phyloP scores from a whole-genome alignment of 2,113 vertebrate genomes.

The Acrocephalus arundinaceus region DNA sequence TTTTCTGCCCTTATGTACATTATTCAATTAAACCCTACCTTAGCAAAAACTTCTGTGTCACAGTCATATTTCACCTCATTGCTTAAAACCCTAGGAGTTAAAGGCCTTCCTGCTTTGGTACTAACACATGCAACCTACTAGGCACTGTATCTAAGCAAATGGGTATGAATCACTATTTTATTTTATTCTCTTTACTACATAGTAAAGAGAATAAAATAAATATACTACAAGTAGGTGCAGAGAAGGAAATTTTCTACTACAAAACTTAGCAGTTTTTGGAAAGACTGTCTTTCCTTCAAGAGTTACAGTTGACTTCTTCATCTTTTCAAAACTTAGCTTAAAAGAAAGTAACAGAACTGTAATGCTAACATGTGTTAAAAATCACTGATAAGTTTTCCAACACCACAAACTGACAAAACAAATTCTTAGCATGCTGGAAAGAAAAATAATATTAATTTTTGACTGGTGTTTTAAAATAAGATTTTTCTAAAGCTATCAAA shows the following conservation, averaged over 20 bases:
- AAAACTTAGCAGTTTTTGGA: background rate
- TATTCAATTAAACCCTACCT: background rate
- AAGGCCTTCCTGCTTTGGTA: background rate
- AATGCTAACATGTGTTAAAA: background rate
- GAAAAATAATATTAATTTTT: background rate
- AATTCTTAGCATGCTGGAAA: background rate
- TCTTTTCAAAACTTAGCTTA: background rate
- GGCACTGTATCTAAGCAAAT: background rate
- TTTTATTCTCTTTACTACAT: background rate
- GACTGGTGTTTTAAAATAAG: background rate
- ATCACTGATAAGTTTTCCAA: background rate
- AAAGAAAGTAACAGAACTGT: background rate
- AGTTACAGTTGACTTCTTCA: background rate
- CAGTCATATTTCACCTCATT: background rate
- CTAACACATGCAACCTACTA: background rate
- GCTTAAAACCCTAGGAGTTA: background rate
- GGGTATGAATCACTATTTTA: background rate
- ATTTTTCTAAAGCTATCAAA: background rate
- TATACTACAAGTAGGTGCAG: background rate
- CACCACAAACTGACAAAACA: background rate
- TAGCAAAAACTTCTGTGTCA: background rate
- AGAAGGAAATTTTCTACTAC: background rate
- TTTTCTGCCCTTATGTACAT: background rate
- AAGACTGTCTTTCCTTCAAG: background rate
- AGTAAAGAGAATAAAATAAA: too few relatives aligned